Evolutionary conservation across 1,140 invertebrate species (phyloP).

Genomic region (Pogonomyrmex barbatus): DNA sequence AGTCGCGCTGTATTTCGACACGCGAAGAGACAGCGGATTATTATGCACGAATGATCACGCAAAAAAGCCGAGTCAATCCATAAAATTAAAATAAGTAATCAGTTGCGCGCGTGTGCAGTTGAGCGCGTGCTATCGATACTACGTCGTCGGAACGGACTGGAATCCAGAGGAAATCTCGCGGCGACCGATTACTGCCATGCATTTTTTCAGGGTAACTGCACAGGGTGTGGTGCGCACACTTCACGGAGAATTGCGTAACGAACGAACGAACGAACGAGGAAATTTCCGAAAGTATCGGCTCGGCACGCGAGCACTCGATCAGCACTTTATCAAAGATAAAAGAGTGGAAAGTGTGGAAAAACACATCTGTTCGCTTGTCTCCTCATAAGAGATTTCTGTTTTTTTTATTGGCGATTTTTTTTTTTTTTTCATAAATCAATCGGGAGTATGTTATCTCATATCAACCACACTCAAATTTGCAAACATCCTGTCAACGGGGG

Average conservation of each 20-base stretch:
- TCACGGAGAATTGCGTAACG: constrained; percentile 4
- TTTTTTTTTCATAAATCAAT: neutral
- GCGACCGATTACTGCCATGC: neutral
- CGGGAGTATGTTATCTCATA: neutral
- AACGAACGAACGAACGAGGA: neutral
- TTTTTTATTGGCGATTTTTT: neutral
- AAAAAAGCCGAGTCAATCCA: too few relatives aligned
- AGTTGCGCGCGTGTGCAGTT: neutral
- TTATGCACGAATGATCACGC: neutral
- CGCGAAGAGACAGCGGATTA: neutral
- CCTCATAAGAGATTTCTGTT: neutral
- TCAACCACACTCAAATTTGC: neutral
- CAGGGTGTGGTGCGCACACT: neutral
- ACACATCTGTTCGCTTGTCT: neutral
- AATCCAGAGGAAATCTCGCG: neutral
- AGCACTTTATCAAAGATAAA: neutral
- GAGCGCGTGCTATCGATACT: neutral
- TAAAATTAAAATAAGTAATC: constrained; percentile 12
- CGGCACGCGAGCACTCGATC: neutral
- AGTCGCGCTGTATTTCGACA: constrained; percentile 6
- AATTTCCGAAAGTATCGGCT: constrained; percentile 19
- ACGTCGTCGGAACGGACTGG: neutral
- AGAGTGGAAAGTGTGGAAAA: neutral
- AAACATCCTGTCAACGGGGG: neutral
- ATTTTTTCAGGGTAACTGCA: neutral